These are phyloP conservation scores for Plebejus argus DNA, from an alignment of 2,888 invertebrate genomes.

Conservation along the genomic window DNA sequence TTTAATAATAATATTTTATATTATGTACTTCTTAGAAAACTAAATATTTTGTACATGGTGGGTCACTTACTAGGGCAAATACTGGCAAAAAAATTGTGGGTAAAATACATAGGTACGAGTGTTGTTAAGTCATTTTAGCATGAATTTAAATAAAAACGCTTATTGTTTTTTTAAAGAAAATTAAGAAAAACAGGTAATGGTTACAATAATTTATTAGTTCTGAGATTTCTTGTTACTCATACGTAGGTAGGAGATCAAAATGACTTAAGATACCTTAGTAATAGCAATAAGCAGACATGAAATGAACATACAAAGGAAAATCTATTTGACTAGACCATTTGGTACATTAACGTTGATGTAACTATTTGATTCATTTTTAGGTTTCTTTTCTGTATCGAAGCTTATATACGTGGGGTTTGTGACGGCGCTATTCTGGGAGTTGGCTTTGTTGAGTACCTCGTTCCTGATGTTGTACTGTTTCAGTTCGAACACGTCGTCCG, in stretches of 20 bases:
- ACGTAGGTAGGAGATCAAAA: slow-evolving; percentile 40
- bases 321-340: slow-evolving; percentile 75
- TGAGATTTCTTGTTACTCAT: slow-evolving; percentile 39
- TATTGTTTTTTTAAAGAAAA: neutral
- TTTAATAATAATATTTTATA: slow-evolving; percentile 17
- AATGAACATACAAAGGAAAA: slow-evolving; percentile 40
- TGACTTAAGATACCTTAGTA: slow-evolving; percentile 35
- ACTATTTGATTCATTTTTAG: slow-evolving; percentile 59
- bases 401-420: slow-evolving; percentile 72
- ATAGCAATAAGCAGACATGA: slow-evolving; percentile 36
- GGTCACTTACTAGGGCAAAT: slow-evolving; percentile 29
- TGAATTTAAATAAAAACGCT: neutral
- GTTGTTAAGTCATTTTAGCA: neutral
- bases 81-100: neutral
- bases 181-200: neutral
- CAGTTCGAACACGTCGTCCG: slow-evolving; percentile 68
- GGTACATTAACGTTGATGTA: slow-evolving; percentile 61
- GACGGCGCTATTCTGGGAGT: slow-evolving; percentile 54
- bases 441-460: slow-evolving; percentile 44
- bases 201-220: neutral
- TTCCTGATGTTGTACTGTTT: slow-evolving; percentile 63
- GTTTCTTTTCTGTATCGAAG: slow-evolving; percentile 63
- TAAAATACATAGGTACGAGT: neutral
- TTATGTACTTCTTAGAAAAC: slow-evolving; percentile 7
- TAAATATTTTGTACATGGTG: slow-evolving; percentile 18